Evolutionary conservation across 2,888 invertebrate species (phyloP), one percentile per base, ranked within the genome.

Genomic region (Xestia rhomboidea): DNA sequence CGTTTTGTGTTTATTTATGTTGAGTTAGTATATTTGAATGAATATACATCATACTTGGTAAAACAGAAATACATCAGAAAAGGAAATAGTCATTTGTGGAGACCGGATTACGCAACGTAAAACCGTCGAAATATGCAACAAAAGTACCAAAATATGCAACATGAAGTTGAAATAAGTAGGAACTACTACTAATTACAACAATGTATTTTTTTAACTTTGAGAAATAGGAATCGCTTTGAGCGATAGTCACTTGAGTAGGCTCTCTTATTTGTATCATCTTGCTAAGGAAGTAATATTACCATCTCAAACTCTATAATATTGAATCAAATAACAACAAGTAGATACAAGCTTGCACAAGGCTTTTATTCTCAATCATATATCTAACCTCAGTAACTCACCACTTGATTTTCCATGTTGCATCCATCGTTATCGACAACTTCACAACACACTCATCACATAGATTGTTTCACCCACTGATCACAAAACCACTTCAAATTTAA

Each of bases 381-480:
- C 1, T 15, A 68, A n/a, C 21, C 3, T 24, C 15, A 54, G 1
- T 44, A 11, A 76, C 81, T 81, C 46, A 80, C 80, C 68, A 62
- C 73, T 79, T 76, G 69, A 62, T n/a, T 71, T 10, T 86, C 86
- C 86, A 86, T 86, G 68, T 77, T 74, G 41, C n/a, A 81, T 83
- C 86, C 86, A 87, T 86, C 51, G 74, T 86, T 71, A 63, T 7
- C 21, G 38, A 49, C n/a, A 41, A 44, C 73, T 74, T 72, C 78
- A 80, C 67, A 68, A 62, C 21, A 24, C 71, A 68, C 68, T 63
- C 73, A 73, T 73, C 51, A 68, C 76, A 72, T 44, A 75, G 34
- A 57, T 67, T 68, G 41, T 63, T 68, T 57, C 75, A 63, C 51
- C 21, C 62, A 79, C 51, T 80, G 70, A 69, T 44, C 60, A 68